phyloP scores from a whole-genome alignment of 2,797 vertebrate genomes.

The Numenius phaeopus region DNA sequence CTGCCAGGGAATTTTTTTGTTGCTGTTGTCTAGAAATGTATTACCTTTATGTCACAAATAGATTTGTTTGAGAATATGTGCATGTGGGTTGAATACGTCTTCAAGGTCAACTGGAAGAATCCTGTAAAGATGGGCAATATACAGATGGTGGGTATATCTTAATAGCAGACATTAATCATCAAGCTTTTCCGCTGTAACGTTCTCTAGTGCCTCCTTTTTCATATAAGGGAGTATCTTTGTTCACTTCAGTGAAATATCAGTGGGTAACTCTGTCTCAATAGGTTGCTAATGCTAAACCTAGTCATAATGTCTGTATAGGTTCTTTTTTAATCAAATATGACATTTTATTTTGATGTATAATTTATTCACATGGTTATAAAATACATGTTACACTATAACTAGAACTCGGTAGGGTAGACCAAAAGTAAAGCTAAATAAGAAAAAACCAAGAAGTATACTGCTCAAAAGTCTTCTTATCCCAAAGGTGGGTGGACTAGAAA shows the following conservation, averaged over 20 bases:
- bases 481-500: not conserved
- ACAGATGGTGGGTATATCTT: not conserved
- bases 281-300: not conserved
- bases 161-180: not conserved
- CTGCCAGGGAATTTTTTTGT: not conserved
- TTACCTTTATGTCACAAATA: not conserved
- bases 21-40: not conserved
- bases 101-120: not conserved
- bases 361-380: not conserved
- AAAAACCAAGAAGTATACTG: not conserved
- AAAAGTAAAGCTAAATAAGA: not conserved
- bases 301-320: not conserved
- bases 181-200: not conserved
- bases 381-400: not conserved
- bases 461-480: not conserved
- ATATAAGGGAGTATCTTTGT: not conserved
- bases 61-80: not conserved
- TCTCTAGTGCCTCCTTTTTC: not conserved
- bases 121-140: not conserved
- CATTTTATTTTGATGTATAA: not conserved
- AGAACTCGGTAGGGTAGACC: not conserved
- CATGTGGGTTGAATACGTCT: not conserved
- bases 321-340: not conserved
- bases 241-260: not conserved
- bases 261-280: not conserved